Evolutionary conservation across 2,888 invertebrate genomes (phyloP), one percentile per base, ranked within the genome.

Genomic region (Pachydiplax longipennis): DNA sequence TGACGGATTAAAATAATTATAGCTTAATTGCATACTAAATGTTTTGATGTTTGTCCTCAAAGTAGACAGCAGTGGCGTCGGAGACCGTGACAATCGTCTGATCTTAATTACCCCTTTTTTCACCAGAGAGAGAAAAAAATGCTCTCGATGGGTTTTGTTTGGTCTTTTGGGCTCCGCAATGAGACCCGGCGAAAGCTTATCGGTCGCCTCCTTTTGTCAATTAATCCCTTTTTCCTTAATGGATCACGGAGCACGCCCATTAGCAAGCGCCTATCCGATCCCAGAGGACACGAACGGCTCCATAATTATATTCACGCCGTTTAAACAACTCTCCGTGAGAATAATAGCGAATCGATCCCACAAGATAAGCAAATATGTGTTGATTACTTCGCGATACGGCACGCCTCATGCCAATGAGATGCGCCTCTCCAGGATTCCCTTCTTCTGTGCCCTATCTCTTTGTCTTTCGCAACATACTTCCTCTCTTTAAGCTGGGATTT

Each of bases 261-360:
- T 87, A 87, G 87, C 37, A 37, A n/a, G 22, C 10, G 35, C 61
- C 61, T 87, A 87, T 87, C 87, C 37, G 87, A 87, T 87, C 87
- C 87, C 37, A 37, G 22, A 87, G 87, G 87, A 87, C 87, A 87
- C 87, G 87, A 87, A 61, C 37, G 37, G 61, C 73, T 40, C 87
- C 65, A 61, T 87, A 87, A 87, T 87, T 87, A 87, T 87, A 87
- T 87, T 87, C 87, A 87, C 87, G 61, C 87, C 87, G 65, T 37
- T 37, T 65, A 61, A n/a, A 58, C 87, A 22, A 61, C 87, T 22
- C 61, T 4, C 61, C 83, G 15, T 22, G 87, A 61, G 87, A 87
- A 87, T 87, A 87, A 87, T 87, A n/a, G 58, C 65, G 87, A n/a
- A 35, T 37, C 22, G 87, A 87, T 87, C 61, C 61, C 12, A 1